Conservation (phyloP, 2,888 invertebrate species). For the Hoplodrina blanda region DNA sequence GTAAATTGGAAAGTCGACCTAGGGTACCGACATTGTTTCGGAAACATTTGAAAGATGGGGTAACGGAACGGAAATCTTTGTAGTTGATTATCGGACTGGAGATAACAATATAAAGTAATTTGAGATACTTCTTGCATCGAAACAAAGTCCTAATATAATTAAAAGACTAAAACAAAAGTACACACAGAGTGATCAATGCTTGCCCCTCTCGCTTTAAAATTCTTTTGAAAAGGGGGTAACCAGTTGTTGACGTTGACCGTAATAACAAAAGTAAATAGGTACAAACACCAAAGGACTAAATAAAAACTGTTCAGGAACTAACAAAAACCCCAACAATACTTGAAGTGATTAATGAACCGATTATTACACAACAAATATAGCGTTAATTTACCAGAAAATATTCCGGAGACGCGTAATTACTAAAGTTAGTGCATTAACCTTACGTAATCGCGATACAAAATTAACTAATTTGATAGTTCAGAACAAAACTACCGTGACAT, state of each 20-base stretch:
- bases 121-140: neutral
- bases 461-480: constrained; percentile 67
- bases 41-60: constrained; percentile 7
- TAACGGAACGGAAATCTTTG: constrained; percentile 16
- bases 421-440: constrained; percentile 57
- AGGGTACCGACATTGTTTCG: constrained; percentile 3
- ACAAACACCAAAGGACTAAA: constrained; percentile 4
- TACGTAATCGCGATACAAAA: constrained; percentile 65
- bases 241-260: too few relatives aligned
- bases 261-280: neutral
- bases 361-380: constrained; percentile 60
- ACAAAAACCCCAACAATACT: constrained; percentile 27
- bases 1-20: neutral
- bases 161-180: neutral
- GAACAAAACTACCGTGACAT: constrained; percentile 61
- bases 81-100: neutral
- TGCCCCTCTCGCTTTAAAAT: too few relatives aligned
- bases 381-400: constrained; percentile 56
- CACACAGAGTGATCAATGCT: too few relatives aligned
- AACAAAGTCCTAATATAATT: neutral
- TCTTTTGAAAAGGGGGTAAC: too few relatives aligned
- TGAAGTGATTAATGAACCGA: constrained; percentile 53
- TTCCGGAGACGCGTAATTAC: constrained; percentile 52
- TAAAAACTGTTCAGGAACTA: constrained; percentile 16
- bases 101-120: neutral